Conservation (phyloP, 1,140 invertebrate species). For the Agrypnia vestita region DNA sequence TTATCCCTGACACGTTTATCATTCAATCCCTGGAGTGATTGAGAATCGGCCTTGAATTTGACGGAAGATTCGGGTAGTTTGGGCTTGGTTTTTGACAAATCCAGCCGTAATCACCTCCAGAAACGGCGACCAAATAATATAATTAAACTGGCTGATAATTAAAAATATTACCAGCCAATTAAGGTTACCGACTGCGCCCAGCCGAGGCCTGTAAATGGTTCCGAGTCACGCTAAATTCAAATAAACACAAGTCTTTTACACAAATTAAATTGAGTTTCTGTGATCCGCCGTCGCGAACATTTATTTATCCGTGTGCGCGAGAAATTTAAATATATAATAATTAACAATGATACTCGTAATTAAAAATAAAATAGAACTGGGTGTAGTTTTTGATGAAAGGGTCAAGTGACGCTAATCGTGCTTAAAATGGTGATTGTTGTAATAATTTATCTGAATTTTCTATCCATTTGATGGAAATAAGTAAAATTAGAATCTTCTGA, state of each 20-base stretch:
- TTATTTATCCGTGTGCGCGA: no score
- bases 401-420: no score
- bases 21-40: no score
- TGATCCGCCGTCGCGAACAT: neutral
- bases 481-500: no score
- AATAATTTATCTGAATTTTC: no score
- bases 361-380: no score
- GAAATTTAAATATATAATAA: no score
- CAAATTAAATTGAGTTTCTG: constrained; percentile 26
- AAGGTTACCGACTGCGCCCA: constrained; percentile 5
- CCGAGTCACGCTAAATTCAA: constrained; percentile 3
- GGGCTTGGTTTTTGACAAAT: constrained; percentile 18
- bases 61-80: neutral
- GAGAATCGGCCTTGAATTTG: neutral
- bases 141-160: constrained; percentile 9
- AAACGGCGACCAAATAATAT: neutral
- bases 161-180: constrained; percentile 16
- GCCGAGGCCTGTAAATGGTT: neutral
- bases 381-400: no score
- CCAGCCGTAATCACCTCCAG: neutral
- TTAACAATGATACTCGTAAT: no score
- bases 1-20: no score
- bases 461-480: no score
- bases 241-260: constrained; percentile 28
- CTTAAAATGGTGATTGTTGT: no score